Evolutionary conservation across 2,113 vertebrate species (phyloP), one percentile per base, ranked within the genome.

Genomic region (Anser brachyrhynchus): DNA sequence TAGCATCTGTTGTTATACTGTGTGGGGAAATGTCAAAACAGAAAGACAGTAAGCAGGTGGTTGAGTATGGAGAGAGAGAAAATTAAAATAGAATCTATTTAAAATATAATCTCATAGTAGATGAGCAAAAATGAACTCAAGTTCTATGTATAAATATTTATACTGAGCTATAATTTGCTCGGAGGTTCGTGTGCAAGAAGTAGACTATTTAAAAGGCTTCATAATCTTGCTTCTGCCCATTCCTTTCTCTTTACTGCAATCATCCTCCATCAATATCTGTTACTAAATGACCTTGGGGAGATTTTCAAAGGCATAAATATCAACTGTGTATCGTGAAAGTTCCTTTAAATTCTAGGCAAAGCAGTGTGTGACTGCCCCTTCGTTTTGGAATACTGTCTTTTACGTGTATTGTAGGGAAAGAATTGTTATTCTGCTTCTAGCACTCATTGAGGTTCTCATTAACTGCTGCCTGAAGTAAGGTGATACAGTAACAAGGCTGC

Each of bases 1-100:
- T 98, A 98, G 98, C 98, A 98, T 98, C 98, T 99, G 99, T 99
- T 99, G 98, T 98, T 99, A 98, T 98, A 99, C 93, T 98, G 98
- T 98, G 98, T 96, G 98, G 97, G 98, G 98, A 98, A 98, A 98
- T 98, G 98, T 98, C 98, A 99, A 98, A 99, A 98, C 98, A 98
- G 97, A 98, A 98, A 98, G 94, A 96, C 81, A 96, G 95, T 95
- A 97, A 97, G 96, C 96, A 98, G 98, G 96, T 98, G 97, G 93
- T 90, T 95, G 80, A 97, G 87, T 94, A 97, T 46, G 90, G 91
- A 93, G 88, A 94, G 71, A 92, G 86, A 95, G 81, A 95, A 94
- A 93, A 97, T 96, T 89, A 96, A 97, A 97, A 97, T 93, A 91
- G 91, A 95, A 77, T 92, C 85, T 93, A 96, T 96, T 97, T 97